Evolutionary conservation across 2,888 invertebrate genomes (phyloP), one percentile per base, ranked within the genome.

Genomic region (Micropterix aruncella): DNA sequence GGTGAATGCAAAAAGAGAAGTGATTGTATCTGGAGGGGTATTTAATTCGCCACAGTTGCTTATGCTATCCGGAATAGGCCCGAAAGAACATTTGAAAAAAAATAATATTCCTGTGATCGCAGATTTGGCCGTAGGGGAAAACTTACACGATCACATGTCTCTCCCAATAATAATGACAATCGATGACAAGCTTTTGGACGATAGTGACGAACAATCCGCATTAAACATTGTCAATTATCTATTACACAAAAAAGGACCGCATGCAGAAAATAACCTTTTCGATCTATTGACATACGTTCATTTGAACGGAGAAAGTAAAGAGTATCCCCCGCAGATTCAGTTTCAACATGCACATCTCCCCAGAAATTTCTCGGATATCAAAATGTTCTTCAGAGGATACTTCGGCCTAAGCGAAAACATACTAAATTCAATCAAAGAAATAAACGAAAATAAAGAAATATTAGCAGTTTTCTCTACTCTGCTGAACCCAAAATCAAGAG

Each of bases 41-140:
- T 69, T 79, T 52, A 77, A 77, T 55, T 64, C 73, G 15, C 73
- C 77, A 0, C 76, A 79, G 52, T 54, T 78, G 7, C 58, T 77
- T 16, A 66, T 75, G 70, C 54, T 78, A 37, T 74, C 74, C 7
- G 77, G 76, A 1, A 57, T 74, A 4, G 65, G 65, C 12, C 65
- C 61, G 2, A 52, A 48, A 7, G 54, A 57, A 9, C 61, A 64
- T 44, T 54, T 64, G 1, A 43, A 54, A 18, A 49, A 58, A 36
- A 47, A 55, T 9, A 55, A 55, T 3, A 57, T 58, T 36, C 58
- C 58, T 1, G 56, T 63, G 2, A 46, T 66, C 3, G 52, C 56
- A 12, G 60, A 67, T 49, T 51, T 65, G 18, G 59, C 58, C 1
- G 66, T 69, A 2, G 68, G 68, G 2, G 54, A 61, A 43, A 66